Percentiles rank a stretch among this genome's conserved stretches.
Evolutionary conservation across 2,797 vertebrate species (phyloP).

Genomic region (Streptopelia turtur): DNA sequence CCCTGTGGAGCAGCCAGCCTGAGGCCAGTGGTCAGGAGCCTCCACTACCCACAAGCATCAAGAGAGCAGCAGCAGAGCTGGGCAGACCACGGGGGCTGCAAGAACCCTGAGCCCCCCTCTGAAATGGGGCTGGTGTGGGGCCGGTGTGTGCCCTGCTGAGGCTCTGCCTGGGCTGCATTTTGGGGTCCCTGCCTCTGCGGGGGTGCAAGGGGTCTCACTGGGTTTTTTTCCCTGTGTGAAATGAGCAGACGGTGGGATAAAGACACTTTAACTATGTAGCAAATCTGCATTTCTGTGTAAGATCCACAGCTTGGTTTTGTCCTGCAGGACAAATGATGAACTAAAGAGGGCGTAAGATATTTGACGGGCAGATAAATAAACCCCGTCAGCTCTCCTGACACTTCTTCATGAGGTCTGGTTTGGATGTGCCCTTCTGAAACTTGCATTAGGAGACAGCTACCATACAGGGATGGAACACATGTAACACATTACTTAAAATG

Average conservation of each 20-base stretch:
- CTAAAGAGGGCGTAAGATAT: neutral
- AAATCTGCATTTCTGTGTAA: neutral
- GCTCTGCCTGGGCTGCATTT: neutral
- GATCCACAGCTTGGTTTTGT: neutral
- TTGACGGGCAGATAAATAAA: neutral
- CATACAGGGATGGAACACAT: neutral
- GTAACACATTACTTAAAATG: neutral
- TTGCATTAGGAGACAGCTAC: neutral
- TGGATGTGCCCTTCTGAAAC: neutral
- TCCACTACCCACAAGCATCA: neutral
- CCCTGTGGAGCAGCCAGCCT: fast-evolving
- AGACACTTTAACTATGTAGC: neutral
- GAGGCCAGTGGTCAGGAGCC: neutral
- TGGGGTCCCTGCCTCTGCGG: fast-evolving
- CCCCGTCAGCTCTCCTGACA: neutral
- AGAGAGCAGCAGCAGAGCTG: neutral
- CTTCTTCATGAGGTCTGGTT: neutral
- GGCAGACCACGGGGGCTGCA: fast-evolving
- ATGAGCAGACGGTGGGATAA: neutral
- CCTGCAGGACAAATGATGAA: neutral
- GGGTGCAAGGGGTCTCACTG: neutral
- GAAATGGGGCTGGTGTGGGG: neutral
- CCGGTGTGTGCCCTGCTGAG: fast-evolving
- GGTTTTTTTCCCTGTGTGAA: neutral
- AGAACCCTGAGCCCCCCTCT: neutral